Evolutionary conservation across 2,797 vertebrate species (phyloP), one percentile per base, ranked within the genome.

Genomic region (Bradypodion pumilum): DNA sequence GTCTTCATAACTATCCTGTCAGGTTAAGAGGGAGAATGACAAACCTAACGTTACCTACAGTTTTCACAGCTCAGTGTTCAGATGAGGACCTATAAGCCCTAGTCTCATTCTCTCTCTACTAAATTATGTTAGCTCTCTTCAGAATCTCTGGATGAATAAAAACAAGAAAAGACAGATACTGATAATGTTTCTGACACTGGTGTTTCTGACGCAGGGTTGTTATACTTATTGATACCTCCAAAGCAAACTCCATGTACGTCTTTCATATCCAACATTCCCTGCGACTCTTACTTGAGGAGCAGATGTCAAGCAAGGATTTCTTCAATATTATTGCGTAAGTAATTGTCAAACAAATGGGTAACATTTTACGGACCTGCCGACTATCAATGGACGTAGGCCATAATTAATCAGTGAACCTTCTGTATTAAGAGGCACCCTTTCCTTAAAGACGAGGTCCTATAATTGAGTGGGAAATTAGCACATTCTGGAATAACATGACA

Each of bases 271-370:
- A 96, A 29, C 96, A 96, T 76, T 94, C 85, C 42, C 86, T 97
- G 83, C 87, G 95, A 10, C 94, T 96, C 37, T 82, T 98, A 75
- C 94, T 98, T 27, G 95, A 98, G 83, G 96, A 97, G 49, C 97
- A 97, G 49, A 88, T 97, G 86, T 86, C 94, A 77, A 85, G 94
- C 87, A 97, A 96, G 88, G 95, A 96, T 69, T 87, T 46, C 90
- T 97, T 97, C 95, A 97, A 97, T 89, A 91, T 97, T 80, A 92
- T 96, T 10, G 93, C 92, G 97, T 97, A 86, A 83, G 96, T 91
- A 81, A 27, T 44, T 8, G 0, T n/a, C 62, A 27, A 32, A 10
- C 65, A 29, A 15, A 25, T 2, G 13, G 7, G 23, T 2, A 40
- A 59, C 15, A 12, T 9, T 40, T 56, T 37, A 16, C 52, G 23